Percentiles rank a stretch among this genome's conserved stretches.
Evolutionary conservation across 1,140 invertebrate species (phyloP).

Genomic region (Battus philenor): DNA sequence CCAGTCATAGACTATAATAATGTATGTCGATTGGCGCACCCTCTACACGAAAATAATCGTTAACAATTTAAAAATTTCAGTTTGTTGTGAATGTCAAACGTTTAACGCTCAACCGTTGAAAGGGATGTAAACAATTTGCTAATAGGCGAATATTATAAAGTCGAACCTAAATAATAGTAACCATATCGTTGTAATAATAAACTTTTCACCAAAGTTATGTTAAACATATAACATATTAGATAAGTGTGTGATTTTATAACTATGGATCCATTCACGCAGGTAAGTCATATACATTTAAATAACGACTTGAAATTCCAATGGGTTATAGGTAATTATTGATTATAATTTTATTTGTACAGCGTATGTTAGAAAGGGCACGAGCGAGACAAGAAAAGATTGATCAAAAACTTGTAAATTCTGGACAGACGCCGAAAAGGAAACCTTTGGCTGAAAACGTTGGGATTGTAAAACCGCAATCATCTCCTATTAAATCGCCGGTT

Average conservation of each 20-base stretch:
- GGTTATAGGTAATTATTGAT: slow-evolving; percentile 2
- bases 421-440: slow-evolving; percentile 57
- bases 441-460: slow-evolving; percentile 57
- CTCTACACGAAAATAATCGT: slow-evolving; percentile 18
- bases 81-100: slow-evolving; percentile 60
- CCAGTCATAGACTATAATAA: too few relatives aligned
- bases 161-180: too few relatives aligned
- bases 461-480: slow-evolving; percentile 34
- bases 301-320: slow-evolving; percentile 25
- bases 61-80: slow-evolving; percentile 54
- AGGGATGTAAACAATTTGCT: slow-evolving; percentile 15
- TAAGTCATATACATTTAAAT: slow-evolving; percentile 36
- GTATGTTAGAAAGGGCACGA: slow-evolving; percentile 70
- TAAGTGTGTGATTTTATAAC: slow-evolving; percentile 24
- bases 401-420: slow-evolving; percentile 64
- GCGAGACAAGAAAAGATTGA: slow-evolving; percentile 72
- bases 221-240: slow-evolving; percentile 13
- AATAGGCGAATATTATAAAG: too few relatives aligned
- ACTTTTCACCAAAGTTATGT: slow-evolving; percentile 23
- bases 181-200: too few relatives aligned
- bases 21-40: slow-evolving; percentile 12
- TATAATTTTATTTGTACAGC: slow-evolving; percentile 43
- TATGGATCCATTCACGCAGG: slow-evolving; percentile 74
- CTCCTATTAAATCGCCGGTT: slow-evolving; percentile 43
- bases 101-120: slow-evolving; percentile 43